phyloP scores from a whole-genome alignment of 2,797 vertebrate genomes.

The Onychomys leucogaster region DNA sequence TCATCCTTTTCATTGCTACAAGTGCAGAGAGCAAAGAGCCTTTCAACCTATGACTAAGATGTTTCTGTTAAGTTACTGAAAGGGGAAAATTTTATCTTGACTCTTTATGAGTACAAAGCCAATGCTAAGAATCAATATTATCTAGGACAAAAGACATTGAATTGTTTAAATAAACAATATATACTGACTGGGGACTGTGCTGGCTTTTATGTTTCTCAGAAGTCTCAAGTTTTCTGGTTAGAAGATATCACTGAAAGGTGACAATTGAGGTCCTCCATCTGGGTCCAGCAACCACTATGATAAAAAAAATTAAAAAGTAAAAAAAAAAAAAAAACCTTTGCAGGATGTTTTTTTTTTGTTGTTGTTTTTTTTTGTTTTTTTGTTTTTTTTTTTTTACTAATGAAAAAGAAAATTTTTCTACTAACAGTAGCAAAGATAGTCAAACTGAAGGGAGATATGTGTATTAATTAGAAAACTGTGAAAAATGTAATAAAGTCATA shows the following conservation, averaged over 20 bases:
- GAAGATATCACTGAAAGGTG: constrained; percentile 57
- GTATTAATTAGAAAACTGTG: constrained; percentile 39
- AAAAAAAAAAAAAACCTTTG: neutral
- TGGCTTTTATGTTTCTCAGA: constrained; percentile 65
- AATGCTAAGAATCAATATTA: neutral
- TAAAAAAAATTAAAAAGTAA: neutral
- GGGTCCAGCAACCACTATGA: constrained; percentile 54
- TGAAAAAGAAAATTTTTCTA: constrained; percentile 32
- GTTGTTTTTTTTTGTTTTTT: too few relatives aligned
- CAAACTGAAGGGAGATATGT: constrained; percentile 50
- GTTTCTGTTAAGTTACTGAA: neutral
- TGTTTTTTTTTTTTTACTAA: constrained; percentile 28
- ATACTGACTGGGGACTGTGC: constrained; percentile 66
- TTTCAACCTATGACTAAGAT: constrained; percentile 19
- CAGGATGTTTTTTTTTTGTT: constrained; percentile 45
- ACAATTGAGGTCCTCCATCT: neutral
- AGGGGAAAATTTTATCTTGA: constrained; percentile 55
- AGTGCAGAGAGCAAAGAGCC: constrained; percentile 17
- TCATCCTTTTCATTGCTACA: constrained; percentile 45
- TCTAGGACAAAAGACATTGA: constrained; percentile 54
- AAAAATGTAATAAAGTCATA: constrained; percentile 53
- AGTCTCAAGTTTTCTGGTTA: constrained; percentile 59
- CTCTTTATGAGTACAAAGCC: neutral
- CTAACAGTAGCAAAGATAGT: constrained; percentile 47
- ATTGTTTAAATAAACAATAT: constrained; percentile 69